Evolutionary conservation across 2,797 vertebrate species (phyloP), one percentile per base, ranked within the genome.

Genomic region (Cichlasoma orientale): DNA sequence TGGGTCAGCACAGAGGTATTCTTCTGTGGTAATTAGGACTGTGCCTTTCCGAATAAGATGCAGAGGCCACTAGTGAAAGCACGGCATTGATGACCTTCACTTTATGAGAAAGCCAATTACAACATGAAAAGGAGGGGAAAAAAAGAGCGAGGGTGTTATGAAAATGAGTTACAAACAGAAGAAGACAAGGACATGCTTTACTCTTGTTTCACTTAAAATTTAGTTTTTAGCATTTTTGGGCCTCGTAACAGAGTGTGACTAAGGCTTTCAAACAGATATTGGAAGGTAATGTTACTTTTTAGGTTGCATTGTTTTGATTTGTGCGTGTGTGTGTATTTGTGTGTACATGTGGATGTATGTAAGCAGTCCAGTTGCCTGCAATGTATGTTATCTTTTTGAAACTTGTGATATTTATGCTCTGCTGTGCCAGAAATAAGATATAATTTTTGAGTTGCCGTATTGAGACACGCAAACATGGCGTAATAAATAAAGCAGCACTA

Each of bases 21-120:
- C 85, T 77, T 84, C 82, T 87, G 82, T 92, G 90, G 93, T 95
- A 94, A 95, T 94, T 92, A 95, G 93, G 88, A 82, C 85, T 83
- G 53, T 44, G 78, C 77, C 78, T 77, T 27, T 77, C 74, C 84
- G 89, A 86, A 88, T 91, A 88, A 88, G 83, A 85, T 10, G 10
- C 82, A 52, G 66, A 54, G 77, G 58, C 88, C 47, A 78, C 77
- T 56, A 75, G 86, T 83, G 87, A 88, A 84, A 87, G 82, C 82
- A 56, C 86, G 47, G 73, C 86, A 82, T 71, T 83, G 79, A 87
- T 93, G 92, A 94, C 94, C 92, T 94, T 95, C 91, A 90, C 95
- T 92, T 91, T 78, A 86, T 83, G 82, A 92, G 87, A 82, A 93
- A 90, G 84, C 84, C 92, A 93, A 90, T 94, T 95, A 92, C 81